These are phyloP conservation scores for Bubalus kerabau DNA, from an alignment of 2,113 vertebrate species.

Conservation along the genomic window DNA sequence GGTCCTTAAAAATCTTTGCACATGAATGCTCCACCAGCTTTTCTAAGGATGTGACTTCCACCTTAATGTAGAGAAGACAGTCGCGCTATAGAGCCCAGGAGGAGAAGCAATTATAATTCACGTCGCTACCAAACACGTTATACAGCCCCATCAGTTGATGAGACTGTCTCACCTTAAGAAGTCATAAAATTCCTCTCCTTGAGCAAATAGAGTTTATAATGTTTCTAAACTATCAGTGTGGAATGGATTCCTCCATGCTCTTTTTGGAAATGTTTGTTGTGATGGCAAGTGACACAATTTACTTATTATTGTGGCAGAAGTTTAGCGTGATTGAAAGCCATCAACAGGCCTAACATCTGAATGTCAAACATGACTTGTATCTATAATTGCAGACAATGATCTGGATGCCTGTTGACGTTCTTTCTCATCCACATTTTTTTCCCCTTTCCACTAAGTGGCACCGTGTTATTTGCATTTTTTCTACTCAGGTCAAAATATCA, in stretches of 20 bases:
- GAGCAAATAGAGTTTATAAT: not conserved
- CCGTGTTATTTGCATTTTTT: constrained; percentile 71
- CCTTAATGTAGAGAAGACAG: not conserved
- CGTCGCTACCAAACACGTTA: constrained; percentile 63
- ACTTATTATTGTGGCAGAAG: constrained; percentile 77
- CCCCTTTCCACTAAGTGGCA: constrained; percentile 78
- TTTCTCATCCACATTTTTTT: constrained; percentile 38
- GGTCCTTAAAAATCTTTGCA: not conserved
- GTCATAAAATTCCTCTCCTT: constrained; percentile 68
- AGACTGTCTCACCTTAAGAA: constrained; percentile 75
- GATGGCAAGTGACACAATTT: constrained; percentile 75
- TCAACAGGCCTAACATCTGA: constrained; percentile 74
- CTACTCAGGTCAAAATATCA: constrained; percentile 55
- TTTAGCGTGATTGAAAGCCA: constrained; percentile 79
- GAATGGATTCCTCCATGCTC: constrained; percentile 49
- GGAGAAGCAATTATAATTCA: constrained; percentile 52
- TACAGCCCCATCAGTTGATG: constrained; percentile 51
- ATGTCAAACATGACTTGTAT: constrained; percentile 73
- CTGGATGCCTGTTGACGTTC: constrained; percentile 45
- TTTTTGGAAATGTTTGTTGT: constrained; percentile 75
- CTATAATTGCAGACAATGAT: constrained; percentile 58
- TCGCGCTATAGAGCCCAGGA: not conserved
- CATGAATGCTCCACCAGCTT: not conserved
- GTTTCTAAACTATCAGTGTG: not conserved
- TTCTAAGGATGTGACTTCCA: not conserved